phyloP scores from a whole-genome alignment of 2,797 vertebrate species.

The Rallus crepitans region DNA sequence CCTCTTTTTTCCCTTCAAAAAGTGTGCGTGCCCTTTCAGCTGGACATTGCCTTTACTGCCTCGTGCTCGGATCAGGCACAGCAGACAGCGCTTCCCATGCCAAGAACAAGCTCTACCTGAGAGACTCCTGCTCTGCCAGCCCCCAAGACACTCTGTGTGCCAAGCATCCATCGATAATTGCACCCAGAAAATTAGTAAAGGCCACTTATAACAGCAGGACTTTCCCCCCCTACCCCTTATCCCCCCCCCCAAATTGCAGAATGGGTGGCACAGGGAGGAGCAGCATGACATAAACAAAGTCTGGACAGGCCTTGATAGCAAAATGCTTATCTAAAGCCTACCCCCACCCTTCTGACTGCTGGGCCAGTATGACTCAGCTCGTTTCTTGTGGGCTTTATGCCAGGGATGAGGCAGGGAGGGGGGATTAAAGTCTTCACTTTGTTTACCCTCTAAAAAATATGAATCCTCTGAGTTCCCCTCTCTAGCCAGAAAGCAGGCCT shows the following conservation, averaged over 20 bases:
- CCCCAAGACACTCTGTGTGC: rapidly evolving
- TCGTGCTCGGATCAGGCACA: rapidly evolving
- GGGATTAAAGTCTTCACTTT: background rate
- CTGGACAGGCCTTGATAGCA: conserved; percentile 34
- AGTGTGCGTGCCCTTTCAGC: rapidly evolving
- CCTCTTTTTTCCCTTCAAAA: background rate
- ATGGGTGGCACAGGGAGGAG: background rate
- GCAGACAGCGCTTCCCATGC: background rate
- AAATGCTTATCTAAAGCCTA: conserved; percentile 17
- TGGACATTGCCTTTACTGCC: rapidly evolving
- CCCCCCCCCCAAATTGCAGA: background rate
- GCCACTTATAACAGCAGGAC: background rate
- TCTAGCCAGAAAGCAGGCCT: rapidly evolving
- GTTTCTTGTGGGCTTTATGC: background rate
- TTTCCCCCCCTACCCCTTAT: rapidly evolving
- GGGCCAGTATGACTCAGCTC: conserved; percentile 34
- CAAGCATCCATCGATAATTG: rapidly evolving
- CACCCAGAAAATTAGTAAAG: background rate
- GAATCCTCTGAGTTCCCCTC: background rate
- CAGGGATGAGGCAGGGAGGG: background rate
- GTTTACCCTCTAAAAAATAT: background rate
- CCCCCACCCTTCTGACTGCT: conserved; percentile 35
- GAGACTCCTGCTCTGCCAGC: background rate
- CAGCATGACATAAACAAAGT: conserved; percentile 12
- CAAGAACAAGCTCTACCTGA: background rate